A percentile compares a stretch with the other conserved stretches of the same genome.
Conservation (phyloP, 1,140 invertebrate species). For the Pseudomyrmex cubaensis region DNA sequence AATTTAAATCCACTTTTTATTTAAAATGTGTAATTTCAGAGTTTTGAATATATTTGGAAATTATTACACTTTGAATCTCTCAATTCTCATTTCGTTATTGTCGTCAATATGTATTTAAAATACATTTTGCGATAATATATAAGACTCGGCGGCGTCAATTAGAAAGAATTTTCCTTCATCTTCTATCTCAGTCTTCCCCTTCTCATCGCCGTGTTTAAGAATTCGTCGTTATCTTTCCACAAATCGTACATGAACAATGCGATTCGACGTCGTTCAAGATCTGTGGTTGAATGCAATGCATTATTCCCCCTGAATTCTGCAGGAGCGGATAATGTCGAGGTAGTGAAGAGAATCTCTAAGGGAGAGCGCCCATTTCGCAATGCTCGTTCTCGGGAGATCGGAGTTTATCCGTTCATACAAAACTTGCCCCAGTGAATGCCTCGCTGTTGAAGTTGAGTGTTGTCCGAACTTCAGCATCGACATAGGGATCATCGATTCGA, state of each 20-base stretch:
- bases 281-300: conserved; percentile 42
- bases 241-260: conserved; percentile 32
- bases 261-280: conserved; percentile 32
- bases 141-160: no score
- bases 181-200: background rate
- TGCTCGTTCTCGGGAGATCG: conserved; percentile 53
- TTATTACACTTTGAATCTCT: no score
- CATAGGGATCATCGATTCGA: conserved; percentile 56
- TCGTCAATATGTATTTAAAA: no score
- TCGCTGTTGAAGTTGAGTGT: conserved; percentile 53
- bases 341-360: conserved; percentile 23
- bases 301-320: conserved; percentile 58
- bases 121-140: background rate
- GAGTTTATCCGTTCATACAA: conserved; percentile 52
- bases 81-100: no score
- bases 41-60: no score
- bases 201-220: background rate
- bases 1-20: no score
- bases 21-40: no score
- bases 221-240: conserved; percentile 33
- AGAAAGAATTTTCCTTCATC: background rate
- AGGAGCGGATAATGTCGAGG: conserved; percentile 47
- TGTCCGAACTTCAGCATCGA: conserved; percentile 64
- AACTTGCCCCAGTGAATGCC: conserved; percentile 46
- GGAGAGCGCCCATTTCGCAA: conserved; percentile 36